Conservation (phyloP, 2,113 vertebrate species). For the Cacatua alba region DNA sequence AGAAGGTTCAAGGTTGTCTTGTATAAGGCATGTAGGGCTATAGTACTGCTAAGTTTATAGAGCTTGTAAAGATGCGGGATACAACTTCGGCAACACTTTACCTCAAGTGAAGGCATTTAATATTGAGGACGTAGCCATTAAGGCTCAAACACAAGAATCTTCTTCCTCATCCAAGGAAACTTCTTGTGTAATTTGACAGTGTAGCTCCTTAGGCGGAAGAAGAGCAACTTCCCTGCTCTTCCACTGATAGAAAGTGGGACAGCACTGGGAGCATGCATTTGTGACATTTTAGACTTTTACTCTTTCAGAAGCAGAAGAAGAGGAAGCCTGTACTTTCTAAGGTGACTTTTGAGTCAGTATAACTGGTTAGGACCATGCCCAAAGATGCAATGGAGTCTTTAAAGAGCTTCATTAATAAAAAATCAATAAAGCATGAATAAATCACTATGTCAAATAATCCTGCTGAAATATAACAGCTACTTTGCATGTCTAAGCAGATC, state of each 20-base stretch:
- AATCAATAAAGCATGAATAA: slow-evolving; percentile 31
- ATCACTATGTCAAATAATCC: neutral
- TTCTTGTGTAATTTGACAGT: neutral
- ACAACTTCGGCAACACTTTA: neutral
- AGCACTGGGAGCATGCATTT: neutral
- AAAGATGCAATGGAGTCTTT: neutral
- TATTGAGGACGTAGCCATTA: neutral
- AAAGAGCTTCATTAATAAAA: neutral
- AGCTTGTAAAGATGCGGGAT: neutral
- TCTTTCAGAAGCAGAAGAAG: neutral
- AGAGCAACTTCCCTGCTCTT: neutral
- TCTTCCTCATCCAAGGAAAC: neutral
- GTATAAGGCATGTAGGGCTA: neutral
- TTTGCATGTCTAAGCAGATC: neutral
- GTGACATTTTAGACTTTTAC: neutral
- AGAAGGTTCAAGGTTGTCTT: neutral
- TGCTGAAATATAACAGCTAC: neutral
- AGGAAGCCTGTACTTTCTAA: neutral
- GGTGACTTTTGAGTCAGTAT: neutral
- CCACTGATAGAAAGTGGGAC: neutral
- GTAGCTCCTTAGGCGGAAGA: neutral
- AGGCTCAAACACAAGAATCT: neutral
- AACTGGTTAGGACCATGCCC: neutral
- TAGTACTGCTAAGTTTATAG: neutral
- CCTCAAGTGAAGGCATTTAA: neutral